A percentile compares a stretch with the other conserved stretches of the same genome.
Evolutionary conservation across 1,140 invertebrate species (phyloP).

Genomic region (Lordiphosa mommai): DNA sequence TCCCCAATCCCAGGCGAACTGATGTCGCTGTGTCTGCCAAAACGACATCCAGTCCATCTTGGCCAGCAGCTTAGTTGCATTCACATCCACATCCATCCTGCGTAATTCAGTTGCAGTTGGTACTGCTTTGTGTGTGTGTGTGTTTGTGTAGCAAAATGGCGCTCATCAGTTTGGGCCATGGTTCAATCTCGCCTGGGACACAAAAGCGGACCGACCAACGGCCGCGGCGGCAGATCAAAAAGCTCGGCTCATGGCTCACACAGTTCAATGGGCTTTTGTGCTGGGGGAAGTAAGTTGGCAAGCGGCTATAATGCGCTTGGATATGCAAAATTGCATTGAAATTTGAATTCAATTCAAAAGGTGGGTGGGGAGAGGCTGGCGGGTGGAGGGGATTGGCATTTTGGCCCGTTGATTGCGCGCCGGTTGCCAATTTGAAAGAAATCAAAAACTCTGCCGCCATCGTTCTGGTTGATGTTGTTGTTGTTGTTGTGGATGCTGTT

Average conservation of each 20-base stretch:
- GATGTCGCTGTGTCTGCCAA: constrained; percentile 25
- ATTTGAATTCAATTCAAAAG: constrained; percentile 78
- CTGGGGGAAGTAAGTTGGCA: constrained; percentile 66
- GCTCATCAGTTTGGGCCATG: constrained; percentile 18
- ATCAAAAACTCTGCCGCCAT: constrained; percentile 68
- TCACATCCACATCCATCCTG: constrained; percentile 51
- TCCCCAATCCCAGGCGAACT: constrained; percentile 13
- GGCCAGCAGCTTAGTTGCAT: constrained; percentile 38
- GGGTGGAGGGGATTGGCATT: constrained; percentile 16
- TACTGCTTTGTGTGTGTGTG: not conserved
- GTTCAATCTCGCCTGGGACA: constrained; percentile 36
- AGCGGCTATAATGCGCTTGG: constrained; percentile 77
- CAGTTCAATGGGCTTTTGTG: constrained; percentile 74
- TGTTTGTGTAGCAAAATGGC: constrained; percentile 34
- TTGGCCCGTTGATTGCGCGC: constrained; percentile 60
- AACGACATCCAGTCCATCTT: constrained; percentile 46
- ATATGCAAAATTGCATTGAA: constrained; percentile 79
- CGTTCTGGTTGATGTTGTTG: constrained; percentile 14
- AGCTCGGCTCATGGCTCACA: constrained; percentile 46
- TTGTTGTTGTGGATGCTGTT: constrained; percentile 24
- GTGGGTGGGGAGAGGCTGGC: constrained; percentile 19
- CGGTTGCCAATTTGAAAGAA: constrained; percentile 74
- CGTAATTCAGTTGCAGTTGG: constrained; percentile 72
- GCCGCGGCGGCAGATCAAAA: constrained; percentile 66
- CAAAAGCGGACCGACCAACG: constrained; percentile 46